These are phyloP conservation scores for Urechis unicinctus DNA, from an alignment of 2,888 invertebrate species.

Conservation along the genomic window DNA sequence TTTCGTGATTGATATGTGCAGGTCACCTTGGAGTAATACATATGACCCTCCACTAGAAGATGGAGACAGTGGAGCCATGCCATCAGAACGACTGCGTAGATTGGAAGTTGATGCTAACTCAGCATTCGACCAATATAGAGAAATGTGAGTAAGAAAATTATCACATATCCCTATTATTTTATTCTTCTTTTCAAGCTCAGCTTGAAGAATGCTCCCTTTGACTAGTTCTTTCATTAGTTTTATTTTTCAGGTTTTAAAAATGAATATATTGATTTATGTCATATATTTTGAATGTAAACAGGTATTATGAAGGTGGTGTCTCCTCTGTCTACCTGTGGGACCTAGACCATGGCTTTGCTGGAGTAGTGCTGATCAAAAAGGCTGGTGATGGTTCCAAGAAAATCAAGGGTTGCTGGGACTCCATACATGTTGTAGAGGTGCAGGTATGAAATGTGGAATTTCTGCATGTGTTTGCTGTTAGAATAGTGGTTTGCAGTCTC, in stretches of 20 bases:
- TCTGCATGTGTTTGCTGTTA: too few species aligned
- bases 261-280: too few species aligned
- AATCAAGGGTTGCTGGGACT: constrained; percentile 99
- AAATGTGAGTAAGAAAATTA: constrained; percentile 59
- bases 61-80: constrained; percentile 97
- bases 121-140: constrained; percentile 97
- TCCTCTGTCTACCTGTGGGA: constrained; percentile 99
- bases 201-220: not conserved
- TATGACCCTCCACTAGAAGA: constrained; percentile 97
- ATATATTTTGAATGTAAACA: too few species aligned
- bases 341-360: constrained; percentile 85
- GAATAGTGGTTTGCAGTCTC: too few species aligned
- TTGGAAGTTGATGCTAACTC: constrained; percentile 96
- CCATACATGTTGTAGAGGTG: constrained; percentile 98
- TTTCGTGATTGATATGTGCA: not conserved
- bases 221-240: not conserved
- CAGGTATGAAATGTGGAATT: constrained; percentile 51
- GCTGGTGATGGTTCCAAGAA: constrained; percentile 97
- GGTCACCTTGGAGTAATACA: constrained; percentile 96
- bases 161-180: too few species aligned
- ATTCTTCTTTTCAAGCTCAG: not conserved
- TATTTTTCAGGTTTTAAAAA: too few species aligned
- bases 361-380: constrained; percentile 97
- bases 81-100: constrained; percentile 88
- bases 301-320: constrained; percentile 98